Evolutionary conservation across 2,113 vertebrate genomes (phyloP), one percentile per base, ranked within the genome.

Genomic region (Monarcha castaneiventris): DNA sequence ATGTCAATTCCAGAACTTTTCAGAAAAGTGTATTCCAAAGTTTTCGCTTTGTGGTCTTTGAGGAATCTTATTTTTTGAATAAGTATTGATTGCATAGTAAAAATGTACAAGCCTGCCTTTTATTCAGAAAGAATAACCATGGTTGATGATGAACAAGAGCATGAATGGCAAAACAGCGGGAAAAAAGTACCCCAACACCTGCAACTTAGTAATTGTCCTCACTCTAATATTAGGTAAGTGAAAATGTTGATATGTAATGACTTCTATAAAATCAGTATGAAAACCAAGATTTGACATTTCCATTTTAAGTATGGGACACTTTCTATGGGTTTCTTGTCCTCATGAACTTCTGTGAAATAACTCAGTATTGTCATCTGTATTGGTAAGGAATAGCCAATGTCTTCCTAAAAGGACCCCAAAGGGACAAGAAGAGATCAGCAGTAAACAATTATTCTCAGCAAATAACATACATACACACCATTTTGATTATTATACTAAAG

Each of bases 51-150:
- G 59, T 93, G 74, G 82, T 95, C 88, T 90, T 29, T 46, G 52
- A 94, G 51, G 81, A 96, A 75, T 96, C 82, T 95, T 93, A 87
- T 93, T 97, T 97, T 97, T 94, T 96, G 76, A 97, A 77, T 97
- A 96, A 96, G 74, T 97, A 97, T 98, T 97, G 94, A 97, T 97
- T 61, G 7, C 35, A 51, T 88, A 95, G 35, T 56, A 71, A 39
- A 95, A 97, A 92, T 32, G 81, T 92, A 90, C 87, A 80, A 90
- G 30, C 39, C 35, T 90, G 72, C 56, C 78, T 93, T 91, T 91
- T 96, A 96, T 97, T 97, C 97, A 96, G 94, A 96, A 98, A 94
- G 77, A 97, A 97, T 96, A 87, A 94, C 74, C 74, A 85, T 73
- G 74, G 71, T n/a, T 95, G 83, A 64, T 82, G 49, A 87, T 94